Percentiles rank a stretch among this genome's conserved stretches.
These are phyloP conservation scores for Orthosia gracilis DNA, from an alignment of 2,888 invertebrate genomes.

Conservation along the genomic window DNA sequence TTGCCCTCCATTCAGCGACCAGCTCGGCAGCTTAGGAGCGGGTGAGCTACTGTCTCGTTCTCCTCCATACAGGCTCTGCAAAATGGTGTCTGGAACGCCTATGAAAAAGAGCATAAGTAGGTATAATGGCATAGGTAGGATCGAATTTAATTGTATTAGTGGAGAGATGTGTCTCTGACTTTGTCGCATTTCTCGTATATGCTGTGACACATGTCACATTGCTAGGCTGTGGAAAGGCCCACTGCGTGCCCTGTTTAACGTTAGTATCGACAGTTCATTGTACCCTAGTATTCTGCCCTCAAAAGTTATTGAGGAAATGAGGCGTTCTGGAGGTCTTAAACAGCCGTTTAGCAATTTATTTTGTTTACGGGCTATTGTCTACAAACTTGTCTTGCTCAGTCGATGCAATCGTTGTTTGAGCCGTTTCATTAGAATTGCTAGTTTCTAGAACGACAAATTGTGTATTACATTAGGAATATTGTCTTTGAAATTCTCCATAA, in stretches of 20 bases:
- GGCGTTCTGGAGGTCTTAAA: slow-evolving; percentile 7
- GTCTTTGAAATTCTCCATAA: background rate
- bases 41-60: background rate
- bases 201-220: background rate
- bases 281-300: slow-evolving; percentile 21
- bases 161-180: background rate
- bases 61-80: no score
- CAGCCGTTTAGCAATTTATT: slow-evolving; percentile 20
- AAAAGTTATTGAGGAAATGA: slow-evolving; percentile 44
- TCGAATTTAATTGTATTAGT: background rate
- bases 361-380: slow-evolving; percentile 43
- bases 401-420: slow-evolving; percentile 12
- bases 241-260: background rate
- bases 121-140: background rate
- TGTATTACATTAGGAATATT: background rate
- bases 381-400: slow-evolving; percentile 24
- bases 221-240: background rate
- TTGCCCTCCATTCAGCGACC: background rate
- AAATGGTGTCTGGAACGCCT: background rate
- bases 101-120: background rate
- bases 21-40: background rate
- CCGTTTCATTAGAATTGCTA: slow-evolving; percentile 9
- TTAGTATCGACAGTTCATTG: slow-evolving; percentile 28
- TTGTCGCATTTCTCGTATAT: background rate
- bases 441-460: slow-evolving; percentile 10